These are phyloP conservation scores for Ichneumon xanthorius DNA, from an alignment of 2,888 invertebrate species.

Conservation along the genomic window DNA sequence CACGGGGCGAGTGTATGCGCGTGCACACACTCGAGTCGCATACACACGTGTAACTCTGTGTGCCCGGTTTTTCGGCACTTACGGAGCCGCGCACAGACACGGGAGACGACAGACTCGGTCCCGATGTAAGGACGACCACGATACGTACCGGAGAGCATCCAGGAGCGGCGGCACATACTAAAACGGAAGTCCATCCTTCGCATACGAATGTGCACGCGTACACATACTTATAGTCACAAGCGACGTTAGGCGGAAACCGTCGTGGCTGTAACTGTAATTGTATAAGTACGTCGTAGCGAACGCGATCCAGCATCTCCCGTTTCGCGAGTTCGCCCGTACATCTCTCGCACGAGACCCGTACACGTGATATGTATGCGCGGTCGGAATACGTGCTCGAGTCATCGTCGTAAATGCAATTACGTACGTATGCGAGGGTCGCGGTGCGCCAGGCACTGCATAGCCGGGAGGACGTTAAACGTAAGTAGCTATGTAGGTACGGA, in stretches of 20 bases:
- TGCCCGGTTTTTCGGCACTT: conserved; percentile 15
- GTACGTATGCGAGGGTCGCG: conserved; percentile 28
- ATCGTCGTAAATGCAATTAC: conserved; percentile 60
- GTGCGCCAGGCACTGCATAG: background rate
- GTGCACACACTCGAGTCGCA: background rate
- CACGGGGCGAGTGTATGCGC: conserved; percentile 13
- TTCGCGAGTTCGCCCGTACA: conserved; percentile 16
- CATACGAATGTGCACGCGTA: conserved; percentile 11
- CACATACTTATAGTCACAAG: conserved; percentile 38
- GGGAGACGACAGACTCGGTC: background rate
- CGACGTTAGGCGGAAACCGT: conserved; percentile 14
- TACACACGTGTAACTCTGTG: background rate
- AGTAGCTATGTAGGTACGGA: background rate
- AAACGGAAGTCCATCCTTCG: conserved; percentile 22
- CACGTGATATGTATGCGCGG: conserved; percentile 29
- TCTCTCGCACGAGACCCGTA: conserved; percentile 4
- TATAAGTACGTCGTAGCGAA: conserved; percentile 27
- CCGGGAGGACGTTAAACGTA: conserved; percentile 1
- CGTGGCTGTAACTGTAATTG: conserved; percentile 49
- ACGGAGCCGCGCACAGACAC: conserved; percentile 25
- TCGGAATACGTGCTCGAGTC: conserved; percentile 53
- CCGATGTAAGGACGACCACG: background rate
- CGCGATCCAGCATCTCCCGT: background rate
- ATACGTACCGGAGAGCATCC: conserved; percentile 12
- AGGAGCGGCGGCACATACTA: conserved; percentile 13